Conservation (phyloP, 1,140 invertebrate species). For the Drosophila kanapiae region DNA sequence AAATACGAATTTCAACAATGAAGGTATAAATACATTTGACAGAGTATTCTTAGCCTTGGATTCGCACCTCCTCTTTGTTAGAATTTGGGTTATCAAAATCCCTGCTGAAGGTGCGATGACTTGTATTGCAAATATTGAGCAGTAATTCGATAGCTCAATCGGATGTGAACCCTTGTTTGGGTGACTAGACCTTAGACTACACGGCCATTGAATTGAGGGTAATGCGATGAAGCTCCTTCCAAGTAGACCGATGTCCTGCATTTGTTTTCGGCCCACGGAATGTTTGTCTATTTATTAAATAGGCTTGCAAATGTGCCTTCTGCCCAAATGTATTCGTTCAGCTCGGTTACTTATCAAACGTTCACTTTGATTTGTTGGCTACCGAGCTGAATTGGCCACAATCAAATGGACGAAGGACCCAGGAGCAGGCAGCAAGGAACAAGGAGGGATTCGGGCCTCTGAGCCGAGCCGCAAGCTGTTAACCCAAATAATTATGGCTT, state of each 20-base stretch:
- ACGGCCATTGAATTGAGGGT: conserved; percentile 28
- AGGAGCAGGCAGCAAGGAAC: background rate
- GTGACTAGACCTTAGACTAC: background rate
- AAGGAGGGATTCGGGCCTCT: conserved; percentile 10
- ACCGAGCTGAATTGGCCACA: conserved; percentile 62
- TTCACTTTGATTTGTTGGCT: conserved; percentile 74
- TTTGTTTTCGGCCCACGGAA: conserved; percentile 46
- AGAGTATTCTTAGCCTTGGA: background rate
- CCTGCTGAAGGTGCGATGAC: conserved; percentile 18
- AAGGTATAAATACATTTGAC: too few species aligned
- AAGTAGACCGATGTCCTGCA: conserved; percentile 19
- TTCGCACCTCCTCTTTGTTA: background rate
- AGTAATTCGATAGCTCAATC: conserved; percentile 35
- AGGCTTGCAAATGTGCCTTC: conserved; percentile 72
- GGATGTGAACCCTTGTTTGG: conserved; percentile 10
- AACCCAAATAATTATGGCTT: conserved; percentile 84
- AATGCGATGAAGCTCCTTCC: conserved; percentile 1
- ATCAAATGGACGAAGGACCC: conserved; percentile 46
- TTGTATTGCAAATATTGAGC: conserved; percentile 22
- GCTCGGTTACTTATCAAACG: conserved; percentile 62
- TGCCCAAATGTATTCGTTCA: conserved; percentile 42
- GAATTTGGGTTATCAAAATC: background rate
- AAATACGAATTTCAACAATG: too few species aligned
- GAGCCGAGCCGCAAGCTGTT: conserved; percentile 74
- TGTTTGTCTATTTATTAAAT: conserved; percentile 75